These are phyloP conservation scores for Myocastor coypus DNA, from an alignment of 2,113 vertebrate genomes.

Conservation along the genomic window DNA sequence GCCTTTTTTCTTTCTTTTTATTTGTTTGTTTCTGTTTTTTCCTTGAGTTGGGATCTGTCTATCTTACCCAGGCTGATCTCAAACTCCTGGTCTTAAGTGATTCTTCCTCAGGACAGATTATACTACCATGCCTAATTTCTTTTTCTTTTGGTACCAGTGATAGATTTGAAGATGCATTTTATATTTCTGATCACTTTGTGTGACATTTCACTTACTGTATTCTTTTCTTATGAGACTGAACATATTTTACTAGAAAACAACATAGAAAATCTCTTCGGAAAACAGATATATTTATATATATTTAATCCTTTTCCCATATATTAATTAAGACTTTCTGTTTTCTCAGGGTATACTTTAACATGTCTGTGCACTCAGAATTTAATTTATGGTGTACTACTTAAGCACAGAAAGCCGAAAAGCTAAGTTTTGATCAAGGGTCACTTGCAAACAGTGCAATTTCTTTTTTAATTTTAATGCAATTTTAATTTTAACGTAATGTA, in stretches of 20 bases:
- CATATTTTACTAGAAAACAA: constrained; percentile 91
- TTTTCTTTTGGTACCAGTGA: neutral
- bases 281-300: constrained; percentile 90
- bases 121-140: neutral
- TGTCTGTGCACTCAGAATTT: constrained; percentile 79
- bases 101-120: neutral
- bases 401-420: constrained; percentile 68
- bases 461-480: neutral
- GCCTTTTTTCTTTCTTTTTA: neutral
- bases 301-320: constrained; percentile 86
- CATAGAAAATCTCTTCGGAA: constrained; percentile 91
- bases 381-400: neutral
- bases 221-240: constrained; percentile 85
- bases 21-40: neutral
- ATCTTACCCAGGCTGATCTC: neutral
- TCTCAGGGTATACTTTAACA: constrained; percentile 73
- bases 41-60: neutral
- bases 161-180: neutral
- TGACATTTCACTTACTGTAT: neutral
- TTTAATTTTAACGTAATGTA: too few relatives aligned
- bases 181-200: neutral
- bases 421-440: constrained; percentile 73
- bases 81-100: neutral
- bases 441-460: constrained; percentile 77
- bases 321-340: constrained; percentile 83